A percentile compares a stretch with the other conserved stretches of the same genome.
Conservation (phyloP, 2,113 vertebrate species). For the Scophthalmus maximus region DNA sequence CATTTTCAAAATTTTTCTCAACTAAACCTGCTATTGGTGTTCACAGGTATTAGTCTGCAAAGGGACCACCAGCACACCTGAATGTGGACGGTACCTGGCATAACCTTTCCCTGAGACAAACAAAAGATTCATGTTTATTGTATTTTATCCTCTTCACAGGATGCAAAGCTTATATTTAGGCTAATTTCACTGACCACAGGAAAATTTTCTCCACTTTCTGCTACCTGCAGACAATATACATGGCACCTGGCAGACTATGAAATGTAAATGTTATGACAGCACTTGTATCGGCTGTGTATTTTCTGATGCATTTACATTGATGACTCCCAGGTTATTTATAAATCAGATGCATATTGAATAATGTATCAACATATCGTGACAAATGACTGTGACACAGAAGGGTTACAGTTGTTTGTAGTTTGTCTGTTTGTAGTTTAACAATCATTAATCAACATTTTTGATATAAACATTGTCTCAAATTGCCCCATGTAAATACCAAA, state of each 20-base stretch:
- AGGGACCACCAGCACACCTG: slow-evolving; percentile 5
- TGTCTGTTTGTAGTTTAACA: too few relatives aligned
- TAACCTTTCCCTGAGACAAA: slow-evolving; percentile 11
- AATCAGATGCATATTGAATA: not conserved
- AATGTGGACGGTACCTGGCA: slow-evolving; percentile 23
- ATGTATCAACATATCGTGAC: slow-evolving; percentile 58
- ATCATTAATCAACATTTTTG: not conserved
- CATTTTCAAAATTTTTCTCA: too few relatives aligned
- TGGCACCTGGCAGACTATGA: slow-evolving; percentile 26
- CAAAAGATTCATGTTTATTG: slow-evolving; percentile 28
- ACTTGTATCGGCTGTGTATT: slow-evolving; percentile 29
- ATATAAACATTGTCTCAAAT: too few relatives aligned
- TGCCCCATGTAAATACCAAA: too few relatives aligned
- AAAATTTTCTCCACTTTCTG: slow-evolving; percentile 24
- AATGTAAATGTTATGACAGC: slow-evolving; percentile 16
- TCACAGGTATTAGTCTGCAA: slow-evolving; percentile 75
- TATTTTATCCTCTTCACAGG: slow-evolving; percentile 51
- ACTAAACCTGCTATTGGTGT: not conserved
- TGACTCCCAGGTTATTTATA: slow-evolving; percentile 1
- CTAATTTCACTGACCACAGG: slow-evolving; percentile 22
- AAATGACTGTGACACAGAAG: slow-evolving; percentile 54
- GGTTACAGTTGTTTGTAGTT: slow-evolving; percentile 12
- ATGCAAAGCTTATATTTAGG: slow-evolving; percentile 37
- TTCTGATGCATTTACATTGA: slow-evolving; percentile 16
- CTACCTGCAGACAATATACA: slow-evolving; percentile 14